Base-by-base conservation (phyloP, 2,113 vertebrate species). In the Stercorarius parasiticus region DNA sequence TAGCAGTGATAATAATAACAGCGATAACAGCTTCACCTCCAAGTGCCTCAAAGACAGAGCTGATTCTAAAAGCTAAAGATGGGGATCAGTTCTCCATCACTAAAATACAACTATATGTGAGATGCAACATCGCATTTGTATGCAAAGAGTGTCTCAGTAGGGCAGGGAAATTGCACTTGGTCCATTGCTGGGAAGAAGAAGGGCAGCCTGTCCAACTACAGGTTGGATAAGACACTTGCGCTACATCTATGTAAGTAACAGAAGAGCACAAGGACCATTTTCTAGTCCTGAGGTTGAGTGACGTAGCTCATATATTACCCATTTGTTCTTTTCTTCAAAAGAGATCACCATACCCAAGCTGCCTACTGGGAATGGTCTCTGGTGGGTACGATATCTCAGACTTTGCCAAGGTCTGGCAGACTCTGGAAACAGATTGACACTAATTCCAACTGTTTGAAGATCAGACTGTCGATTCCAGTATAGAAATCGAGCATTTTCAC, bases 1-100 rank as follows among this genome's bases (percentile, higher is more conserved):
- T 94, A 92, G 71, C 45, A 73, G n/a, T 70, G 82, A 38, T 87
- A 38, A 85, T 93, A 88, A 52, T 87, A 93, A 77, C 86, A 80
- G 65, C 0, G 1, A 55, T 93, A 94, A 96, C 49, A 88, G 20
- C 74, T 96, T 93, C 82, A 89, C 79, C 82, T 94, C 82, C 66
- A 71, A 62, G 47, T 95, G 43, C 65, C 77, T 50, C 82, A 71
- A 74, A 91, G 88, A 65, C 58, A 82, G 61, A 93, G n/a, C 29
- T 83, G 85, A 69, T 74, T 78, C 43, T 93, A 9, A 92, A 90
- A 90, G 36, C 67, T 93, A 32, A 91, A 96, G 67, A 62, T 72
- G 87, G 12, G 16, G 47, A 77, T 94, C 69, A 55, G 25, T 95
- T 89, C 47, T 72, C 73, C 59, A 71, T 69, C 47, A 62, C 2